phyloP scores from a whole-genome alignment of 2,888 invertebrate genomes.

The Saturnia pavonia region DNA sequence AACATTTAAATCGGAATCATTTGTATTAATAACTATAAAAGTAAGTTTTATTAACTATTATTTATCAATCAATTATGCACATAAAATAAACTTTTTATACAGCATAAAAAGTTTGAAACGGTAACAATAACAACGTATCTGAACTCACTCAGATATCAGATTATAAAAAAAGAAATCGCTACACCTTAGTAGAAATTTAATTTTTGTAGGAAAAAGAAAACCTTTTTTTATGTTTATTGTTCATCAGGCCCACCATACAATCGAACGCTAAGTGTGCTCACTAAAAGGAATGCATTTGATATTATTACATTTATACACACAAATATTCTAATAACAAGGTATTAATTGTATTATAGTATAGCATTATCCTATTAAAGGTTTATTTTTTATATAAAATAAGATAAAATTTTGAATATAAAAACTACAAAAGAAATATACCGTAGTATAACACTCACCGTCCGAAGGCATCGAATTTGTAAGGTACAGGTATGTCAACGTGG shows the following conservation, averaged over 20 bases:
- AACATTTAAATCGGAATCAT: too few species aligned
- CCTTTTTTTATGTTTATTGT: neutral
- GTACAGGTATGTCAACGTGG: conserved; percentile 67
- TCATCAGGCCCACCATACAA: neutral
- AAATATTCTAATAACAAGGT: neutral
- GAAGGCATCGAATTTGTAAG: conserved; percentile 83
- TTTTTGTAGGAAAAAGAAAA: too few species aligned
- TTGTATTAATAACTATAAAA: too few species aligned
- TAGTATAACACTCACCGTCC: conserved; percentile 69
- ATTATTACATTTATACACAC: neutral
- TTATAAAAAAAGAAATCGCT: too few species aligned
- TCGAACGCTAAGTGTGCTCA: neutral
- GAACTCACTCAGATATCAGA: too few species aligned
- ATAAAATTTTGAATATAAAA: neutral
- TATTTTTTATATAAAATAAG: neutral
- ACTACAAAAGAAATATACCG: neutral
- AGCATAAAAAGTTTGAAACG: too few species aligned
- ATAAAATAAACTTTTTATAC: too few species aligned
- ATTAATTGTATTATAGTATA: neutral
- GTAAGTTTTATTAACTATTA: too few species aligned
- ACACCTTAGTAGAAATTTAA: neutral
- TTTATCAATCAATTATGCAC: too few species aligned
- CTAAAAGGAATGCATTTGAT: neutral
- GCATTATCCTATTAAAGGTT: neutral
- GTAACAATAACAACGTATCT: too few species aligned